Evolutionary conservation across 2,113 vertebrate species (phyloP).

Genomic region (Colius striatus): DNA sequence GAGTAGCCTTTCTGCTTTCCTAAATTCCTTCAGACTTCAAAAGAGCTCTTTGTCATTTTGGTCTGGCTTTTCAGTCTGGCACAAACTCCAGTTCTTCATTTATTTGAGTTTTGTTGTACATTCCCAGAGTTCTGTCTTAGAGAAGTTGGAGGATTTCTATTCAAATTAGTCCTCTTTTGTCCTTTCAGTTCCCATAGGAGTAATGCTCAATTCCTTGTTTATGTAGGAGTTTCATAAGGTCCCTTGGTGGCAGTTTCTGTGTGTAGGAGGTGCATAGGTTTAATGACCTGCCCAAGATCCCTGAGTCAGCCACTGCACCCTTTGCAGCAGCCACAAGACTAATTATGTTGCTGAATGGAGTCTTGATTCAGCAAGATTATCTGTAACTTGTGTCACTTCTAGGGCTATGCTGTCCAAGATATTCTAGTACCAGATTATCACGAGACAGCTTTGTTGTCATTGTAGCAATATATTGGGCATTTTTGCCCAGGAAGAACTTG

Average conservation of each 20-base stretch:
- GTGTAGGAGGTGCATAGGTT: not conserved
- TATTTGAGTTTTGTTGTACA: not conserved
- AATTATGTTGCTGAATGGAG: not conserved
- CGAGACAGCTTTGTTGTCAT: not conserved
- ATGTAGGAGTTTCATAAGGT: not conserved
- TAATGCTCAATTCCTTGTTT: not conserved
- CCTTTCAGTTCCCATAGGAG: not conserved
- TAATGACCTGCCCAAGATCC: not conserved
- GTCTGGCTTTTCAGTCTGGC: not conserved
- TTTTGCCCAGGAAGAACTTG: not conserved
- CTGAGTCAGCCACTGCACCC: not conserved
- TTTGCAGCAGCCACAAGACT: not conserved
- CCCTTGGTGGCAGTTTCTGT: not conserved
- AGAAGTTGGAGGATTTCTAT: not conserved
- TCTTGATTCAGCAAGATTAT: not conserved
- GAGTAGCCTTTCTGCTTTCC: not conserved
- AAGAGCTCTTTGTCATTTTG: not conserved
- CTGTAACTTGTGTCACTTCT: not conserved
- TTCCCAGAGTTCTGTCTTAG: not conserved
- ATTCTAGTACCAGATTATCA: not conserved
- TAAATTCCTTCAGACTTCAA: not conserved
- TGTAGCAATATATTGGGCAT: rapidly evolving
- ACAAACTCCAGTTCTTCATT: not conserved
- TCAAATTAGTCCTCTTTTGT: not conserved
- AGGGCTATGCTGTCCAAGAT: not conserved